Percentiles rank a stretch among this genome's conserved stretches.
Evolutionary conservation across 2,888 invertebrate genomes (phyloP).

Genomic region (Polyploca ridens): DNA sequence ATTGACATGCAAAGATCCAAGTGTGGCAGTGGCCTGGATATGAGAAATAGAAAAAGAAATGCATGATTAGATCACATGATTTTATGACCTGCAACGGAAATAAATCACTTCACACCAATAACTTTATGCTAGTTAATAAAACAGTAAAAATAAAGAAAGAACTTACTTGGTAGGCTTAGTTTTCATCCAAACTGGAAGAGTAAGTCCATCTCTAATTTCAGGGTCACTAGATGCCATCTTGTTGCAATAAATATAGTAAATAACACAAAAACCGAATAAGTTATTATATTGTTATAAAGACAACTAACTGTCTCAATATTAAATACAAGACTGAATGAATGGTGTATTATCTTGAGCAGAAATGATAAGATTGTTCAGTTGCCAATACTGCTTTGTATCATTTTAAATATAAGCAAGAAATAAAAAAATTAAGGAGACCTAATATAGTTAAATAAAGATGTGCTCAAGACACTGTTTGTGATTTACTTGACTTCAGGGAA

Average conservation of each 20-base stretch:
- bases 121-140: not conserved
- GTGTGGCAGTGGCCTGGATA: not conserved
- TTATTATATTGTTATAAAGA: conserved; percentile 26
- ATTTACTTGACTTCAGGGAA: conserved; percentile 63
- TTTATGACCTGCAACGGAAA: no score
- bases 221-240: conserved; percentile 83
- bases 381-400: conserved; percentile 52
- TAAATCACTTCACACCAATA: no score
- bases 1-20: no score
- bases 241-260: conserved; percentile 20
- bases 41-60: not conserved
- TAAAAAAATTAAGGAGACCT: conserved; percentile 34
- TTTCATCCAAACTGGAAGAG: conserved; percentile 91
- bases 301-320: conserved; percentile 41
- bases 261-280: conserved; percentile 20
- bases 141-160: conserved; percentile 13
- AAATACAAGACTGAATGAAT: conserved; percentile 51
- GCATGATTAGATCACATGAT: no score
- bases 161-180: conserved; percentile 84
- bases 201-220: conserved; percentile 85
- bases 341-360: conserved; percentile 74
- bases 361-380: conserved; percentile 74
- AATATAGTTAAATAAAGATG: conserved; percentile 27
- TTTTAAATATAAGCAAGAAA: conserved; percentile 33
- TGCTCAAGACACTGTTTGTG: conserved; percentile 72